Evolutionary conservation across 2,113 vertebrate genomes (phyloP).

Genomic region (Sinocyclocheilus anophthalmus): DNA sequence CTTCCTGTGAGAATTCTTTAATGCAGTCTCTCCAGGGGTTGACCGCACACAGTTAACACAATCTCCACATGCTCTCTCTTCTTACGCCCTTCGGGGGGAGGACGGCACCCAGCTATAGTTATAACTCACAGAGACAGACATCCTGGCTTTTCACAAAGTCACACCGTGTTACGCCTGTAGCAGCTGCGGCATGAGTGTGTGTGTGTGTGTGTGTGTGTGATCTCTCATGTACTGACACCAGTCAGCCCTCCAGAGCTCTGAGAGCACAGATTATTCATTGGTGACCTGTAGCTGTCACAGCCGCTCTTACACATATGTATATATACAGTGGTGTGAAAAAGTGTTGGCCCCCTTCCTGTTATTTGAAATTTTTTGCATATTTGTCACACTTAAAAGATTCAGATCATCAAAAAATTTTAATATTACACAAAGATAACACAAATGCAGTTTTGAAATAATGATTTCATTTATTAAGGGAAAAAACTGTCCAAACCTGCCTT

Average conservation of each 20-base stretch:
- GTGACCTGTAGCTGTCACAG: slow-evolving; percentile 29
- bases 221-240: slow-evolving; percentile 34
- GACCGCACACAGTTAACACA: slow-evolving; percentile 35
- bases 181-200: neutral
- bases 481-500: too few species aligned
- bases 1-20: slow-evolving; percentile 19
- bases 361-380: too few species aligned
- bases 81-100: slow-evolving; percentile 13
- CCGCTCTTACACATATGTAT: neutral
- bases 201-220: slow-evolving; percentile 23
- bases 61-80: slow-evolving; percentile 15
- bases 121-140: slow-evolving; percentile 42
- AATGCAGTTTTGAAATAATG: too few species aligned
- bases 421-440: too few species aligned
- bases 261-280: slow-evolving; percentile 29
- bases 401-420: too few species aligned
- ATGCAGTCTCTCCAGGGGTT: slow-evolving; percentile 20
- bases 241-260: slow-evolving; percentile 33
- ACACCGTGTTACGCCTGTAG: slow-evolving; percentile 31
- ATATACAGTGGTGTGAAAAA: neutral
- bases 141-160: slow-evolving; percentile 42
- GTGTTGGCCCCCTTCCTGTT: too few species aligned
- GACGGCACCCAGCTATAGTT: slow-evolving; percentile 18
- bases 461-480: too few species aligned
- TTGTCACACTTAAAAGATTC: too few species aligned